phyloP scores from a whole-genome alignment of 2,888 invertebrate genomes.

The Cepaea hortensis region DNA sequence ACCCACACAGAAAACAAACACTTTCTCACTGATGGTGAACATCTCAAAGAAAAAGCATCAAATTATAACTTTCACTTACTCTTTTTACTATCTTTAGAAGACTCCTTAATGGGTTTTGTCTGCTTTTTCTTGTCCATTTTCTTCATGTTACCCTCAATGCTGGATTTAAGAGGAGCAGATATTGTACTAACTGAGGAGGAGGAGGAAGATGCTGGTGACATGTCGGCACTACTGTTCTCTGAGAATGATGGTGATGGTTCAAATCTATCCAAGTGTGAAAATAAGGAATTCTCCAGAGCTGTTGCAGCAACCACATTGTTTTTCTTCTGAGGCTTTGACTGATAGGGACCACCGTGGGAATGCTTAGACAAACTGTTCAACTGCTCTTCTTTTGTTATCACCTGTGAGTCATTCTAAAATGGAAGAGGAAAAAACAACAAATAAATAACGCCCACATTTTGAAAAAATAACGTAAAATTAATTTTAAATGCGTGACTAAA shows the following conservation, averaged over 20 bases:
- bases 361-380: slow-evolving; percentile 40
- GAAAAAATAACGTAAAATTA: neutral
- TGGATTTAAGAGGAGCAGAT: neutral
- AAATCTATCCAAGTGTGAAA: slow-evolving; percentile 36
- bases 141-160: neutral
- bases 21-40: neutral
- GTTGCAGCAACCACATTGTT: slow-evolving; percentile 10
- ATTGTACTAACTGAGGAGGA: slow-evolving; percentile 24
- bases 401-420: slow-evolving; percentile 23
- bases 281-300: slow-evolving; percentile 5
- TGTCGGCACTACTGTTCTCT: slow-evolving; percentile 37
- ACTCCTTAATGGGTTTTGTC: slow-evolving; percentile 54
- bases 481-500: neutral
- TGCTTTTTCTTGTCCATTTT: slow-evolving; percentile 54
- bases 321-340: slow-evolving; percentile 41
- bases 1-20: neutral
- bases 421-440: neutral
- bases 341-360: slow-evolving; percentile 41
- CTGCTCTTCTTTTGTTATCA: slow-evolving; percentile 23
- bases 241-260: slow-evolving; percentile 41
- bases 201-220: slow-evolving; percentile 47
- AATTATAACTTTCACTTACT: neutral
- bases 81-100: slow-evolving; percentile 32
- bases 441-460: neutral
- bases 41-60: neutral